Evolutionary conservation across 2,888 invertebrate genomes (phyloP), one percentile per base, ranked within the genome.

Genomic region (Chymomyza caudatula): DNA sequence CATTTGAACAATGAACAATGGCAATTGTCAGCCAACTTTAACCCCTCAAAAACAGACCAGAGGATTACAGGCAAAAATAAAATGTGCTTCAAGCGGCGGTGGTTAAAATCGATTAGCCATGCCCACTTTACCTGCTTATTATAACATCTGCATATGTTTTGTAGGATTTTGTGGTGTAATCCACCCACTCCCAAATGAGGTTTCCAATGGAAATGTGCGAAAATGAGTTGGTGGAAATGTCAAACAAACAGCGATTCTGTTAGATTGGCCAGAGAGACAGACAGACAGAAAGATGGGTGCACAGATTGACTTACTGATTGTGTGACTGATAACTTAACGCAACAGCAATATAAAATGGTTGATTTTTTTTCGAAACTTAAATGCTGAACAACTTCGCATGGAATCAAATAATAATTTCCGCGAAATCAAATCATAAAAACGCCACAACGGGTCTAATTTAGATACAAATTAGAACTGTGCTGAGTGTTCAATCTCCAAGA

Each of bases 111-210:
- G 87, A 89, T 90, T 89, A 87, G 87, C 86, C 85, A 86, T 79
- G 89, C 83, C 87, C 89, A 89, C 85, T 90, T 89, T 88, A 89
- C 89, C 88, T 88, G 82, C 79, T 89, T 88, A 90, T 88, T 88
- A 85, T 81, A 73, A 37, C 29, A n/a, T n/a, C n/a, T n/a, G n/a
- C n/a, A n/a, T n/a, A n/a, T n/a, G n/a, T n/a, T n/a, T n/a, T n/a
- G n/a, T n/a, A n/a, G n/a, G n/a, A n/a, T n/a, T n/a, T n/a, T n/a
- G n/a, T n/a, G n/a, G n/a, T n/a, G n/a, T n/a, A n/a, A n/a, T n/a
- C n/a, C n/a, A n/a, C n/a, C n/a, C n/a, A n/a, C n/a, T n/a, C n/a
- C n/a, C n/a, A n/a, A n/a, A n/a, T n/a, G n/a, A n/a, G n/a, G n/a
- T n/a, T n/a, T n/a, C n/a, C n/a, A n/a, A n/a, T n/a, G n/a, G n/a